Conservation (phyloP, 2,888 invertebrate species). For the Mesorhabditis belari region DNA sequence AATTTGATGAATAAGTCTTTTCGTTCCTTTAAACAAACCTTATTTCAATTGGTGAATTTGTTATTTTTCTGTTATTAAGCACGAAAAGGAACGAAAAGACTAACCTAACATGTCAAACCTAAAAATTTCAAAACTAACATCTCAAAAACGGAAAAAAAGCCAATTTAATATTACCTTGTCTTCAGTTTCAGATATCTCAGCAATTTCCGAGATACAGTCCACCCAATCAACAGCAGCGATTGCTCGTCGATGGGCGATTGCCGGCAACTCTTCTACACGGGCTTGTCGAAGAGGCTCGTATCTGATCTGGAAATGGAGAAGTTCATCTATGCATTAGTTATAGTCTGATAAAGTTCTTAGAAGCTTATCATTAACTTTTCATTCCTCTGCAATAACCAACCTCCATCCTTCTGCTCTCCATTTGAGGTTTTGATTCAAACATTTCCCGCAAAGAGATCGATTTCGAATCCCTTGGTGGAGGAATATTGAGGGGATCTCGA, state of each 20-base stretch:
- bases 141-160: not conserved
- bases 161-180: constrained; percentile 31
- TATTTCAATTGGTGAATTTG: no score
- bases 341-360: no score
- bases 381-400: constrained; percentile 7
- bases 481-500: constrained; percentile 3
- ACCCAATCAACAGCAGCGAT: constrained; percentile 52
- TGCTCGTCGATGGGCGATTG: constrained; percentile 49
- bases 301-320: constrained; percentile 31
- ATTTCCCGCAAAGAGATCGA: constrained; percentile 46
- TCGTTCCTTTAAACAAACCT: no score
- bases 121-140: not conserved
- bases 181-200: constrained; percentile 44
- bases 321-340: not conserved
- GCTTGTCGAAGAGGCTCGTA: constrained; percentile 49
- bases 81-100: no score
- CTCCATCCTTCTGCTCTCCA: constrained; percentile 40
- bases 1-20: no score
- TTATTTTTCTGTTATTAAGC: no score
- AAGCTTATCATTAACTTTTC: no score
- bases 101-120: no score
- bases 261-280: constrained; percentile 44
- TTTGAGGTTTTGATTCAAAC: constrained; percentile 46
- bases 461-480: constrained; percentile 19
- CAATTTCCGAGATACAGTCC: constrained; percentile 45